Evolutionary conservation across 2,888 invertebrate species (phyloP), one percentile per base, ranked within the genome.

Genomic region (Mimas tiliae): DNA sequence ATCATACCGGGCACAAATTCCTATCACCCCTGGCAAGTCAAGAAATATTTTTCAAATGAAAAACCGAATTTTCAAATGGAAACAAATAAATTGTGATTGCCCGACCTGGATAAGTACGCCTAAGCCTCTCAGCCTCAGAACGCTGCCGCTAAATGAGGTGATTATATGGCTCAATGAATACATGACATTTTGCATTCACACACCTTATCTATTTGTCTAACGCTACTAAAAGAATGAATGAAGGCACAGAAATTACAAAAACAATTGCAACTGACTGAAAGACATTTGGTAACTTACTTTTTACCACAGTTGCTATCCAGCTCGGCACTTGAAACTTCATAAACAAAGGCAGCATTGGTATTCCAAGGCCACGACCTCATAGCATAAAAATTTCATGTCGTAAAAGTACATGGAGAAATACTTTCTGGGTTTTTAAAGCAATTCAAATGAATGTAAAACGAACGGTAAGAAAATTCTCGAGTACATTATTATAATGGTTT

Each of bases 401-500:
- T 58, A 58, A 42, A 58, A 38, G 55, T 34, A 55, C 38, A 42
- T 12, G 38, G 42, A 58, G n/a, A 53, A 58, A 58, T 42, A 42
- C 38, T 58, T 58, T 58, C 38, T 58, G 12, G 42, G 58, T 58
- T 42, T 58, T 42, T 38, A 16, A 58, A 58, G 58, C 58, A 38
- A 58, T 58, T 58, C 58, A 58, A 58, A 58, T 42, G 42, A 58
- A 42, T 58, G 42, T 58, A 19, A 58, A 58, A 42, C 53, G 33
- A 53, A 53, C 42, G 58, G 58, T 58, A 58, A 42, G 58, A 58
- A 58, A 58, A 58, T 58, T 58, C 58, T 19, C 19, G 58, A 58
- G 58, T 58, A 58, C 58, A 58, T 58, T 42, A 58, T 38, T 58
- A 58, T 58, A 58, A 58, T 42, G 42, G 58, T 42, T 58, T 58